phyloP scores from a whole-genome alignment of 2,888 invertebrate genomes.

The Zhuqinia jingwanae region DNA sequence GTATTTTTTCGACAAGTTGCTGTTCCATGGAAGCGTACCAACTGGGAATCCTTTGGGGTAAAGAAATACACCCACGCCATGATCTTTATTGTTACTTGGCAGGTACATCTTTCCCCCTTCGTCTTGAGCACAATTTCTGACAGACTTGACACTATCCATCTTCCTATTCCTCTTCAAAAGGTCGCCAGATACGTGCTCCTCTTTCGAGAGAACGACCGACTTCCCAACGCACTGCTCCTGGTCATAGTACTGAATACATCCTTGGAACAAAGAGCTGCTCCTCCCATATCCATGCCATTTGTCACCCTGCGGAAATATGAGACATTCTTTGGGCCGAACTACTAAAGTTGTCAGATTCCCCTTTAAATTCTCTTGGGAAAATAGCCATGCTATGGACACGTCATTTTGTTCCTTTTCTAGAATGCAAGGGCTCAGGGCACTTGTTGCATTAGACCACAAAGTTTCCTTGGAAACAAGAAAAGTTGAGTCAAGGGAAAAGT shows the following conservation, averaged over 20 bases:
- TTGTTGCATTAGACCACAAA: neutral
- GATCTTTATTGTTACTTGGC: neutral
- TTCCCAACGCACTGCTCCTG: neutral
- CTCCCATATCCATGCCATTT: neutral
- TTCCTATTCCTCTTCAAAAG: neutral
- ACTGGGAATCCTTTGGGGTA: neutral
- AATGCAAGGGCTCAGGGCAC: neutral
- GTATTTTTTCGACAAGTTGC: too few species aligned
- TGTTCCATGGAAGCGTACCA: neutral
- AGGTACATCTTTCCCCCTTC: neutral
- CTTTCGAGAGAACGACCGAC: neutral
- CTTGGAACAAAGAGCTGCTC: neutral
- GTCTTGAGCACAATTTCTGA: neutral
- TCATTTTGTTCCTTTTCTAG: neutral
- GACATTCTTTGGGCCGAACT: neutral
- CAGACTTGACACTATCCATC: neutral
- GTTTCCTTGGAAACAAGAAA: neutral
- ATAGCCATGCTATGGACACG: neutral
- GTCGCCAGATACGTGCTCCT: too few species aligned
- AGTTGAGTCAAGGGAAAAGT: neutral
- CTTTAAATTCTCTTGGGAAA: neutral
- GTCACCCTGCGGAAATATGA: neutral
- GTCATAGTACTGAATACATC: neutral
- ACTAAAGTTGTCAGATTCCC: neutral
- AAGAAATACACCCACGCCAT: neutral